These are phyloP conservation scores for Periphyllus acericola DNA, from an alignment of 2,888 invertebrate species.

Conservation along the genomic window DNA sequence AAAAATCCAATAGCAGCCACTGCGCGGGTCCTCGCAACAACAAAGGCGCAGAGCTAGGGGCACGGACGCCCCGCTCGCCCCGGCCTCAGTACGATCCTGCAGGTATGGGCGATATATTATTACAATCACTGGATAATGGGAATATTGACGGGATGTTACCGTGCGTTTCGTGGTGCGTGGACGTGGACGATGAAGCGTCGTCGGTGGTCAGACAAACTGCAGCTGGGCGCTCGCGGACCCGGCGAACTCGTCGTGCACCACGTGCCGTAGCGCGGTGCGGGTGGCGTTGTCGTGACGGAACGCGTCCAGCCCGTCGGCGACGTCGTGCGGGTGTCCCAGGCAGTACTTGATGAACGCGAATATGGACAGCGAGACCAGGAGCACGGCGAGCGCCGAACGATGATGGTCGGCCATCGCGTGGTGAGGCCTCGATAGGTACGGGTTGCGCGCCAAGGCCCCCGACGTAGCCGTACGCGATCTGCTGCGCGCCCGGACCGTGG, in stretches of 20 bases:
- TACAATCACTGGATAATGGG: too few species aligned
- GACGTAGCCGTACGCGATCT: not conserved
- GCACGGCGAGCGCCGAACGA: conserved; percentile 64
- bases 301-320: not conserved
- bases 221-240: conserved; percentile 44
- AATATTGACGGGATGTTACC: too few species aligned
- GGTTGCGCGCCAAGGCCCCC: not conserved
- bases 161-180: too few species aligned
- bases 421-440: not conserved
- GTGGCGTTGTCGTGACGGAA: conserved; percentile 49
- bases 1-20: too few species aligned
- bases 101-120: too few species aligned
- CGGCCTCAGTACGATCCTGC: too few species aligned
- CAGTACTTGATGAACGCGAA: conserved; percentile 66
- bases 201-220: conserved; percentile 33
- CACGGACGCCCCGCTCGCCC: too few species aligned
- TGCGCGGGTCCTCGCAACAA: too few species aligned
- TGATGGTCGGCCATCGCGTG: conserved; percentile 63
- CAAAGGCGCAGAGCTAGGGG: too few species aligned
- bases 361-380: conserved; percentile 65
- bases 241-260: conserved; percentile 44
- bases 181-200: too few species aligned
- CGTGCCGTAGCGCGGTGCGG: conserved; percentile 28
- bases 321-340: conserved; percentile 62
- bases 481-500: not conserved